Base-by-base conservation (phyloP, 2,113 vertebrate species). In the Psophia crepitans region DNA sequence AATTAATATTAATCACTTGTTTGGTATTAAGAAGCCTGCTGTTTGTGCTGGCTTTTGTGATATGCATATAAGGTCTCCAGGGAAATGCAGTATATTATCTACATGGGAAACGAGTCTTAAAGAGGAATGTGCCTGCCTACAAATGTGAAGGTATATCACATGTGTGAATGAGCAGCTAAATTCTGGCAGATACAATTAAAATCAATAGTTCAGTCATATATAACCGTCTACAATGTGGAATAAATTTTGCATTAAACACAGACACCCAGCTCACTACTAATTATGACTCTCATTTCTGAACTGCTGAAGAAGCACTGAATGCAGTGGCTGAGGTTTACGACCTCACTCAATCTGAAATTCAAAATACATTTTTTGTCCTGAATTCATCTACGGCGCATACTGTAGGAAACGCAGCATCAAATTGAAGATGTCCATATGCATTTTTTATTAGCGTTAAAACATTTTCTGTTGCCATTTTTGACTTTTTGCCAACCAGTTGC, bases 1-100 rank as follows among this genome's bases (percentile, higher is more conserved):
- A 97, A 98, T 98, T 94, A 97, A 97, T 98, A 98, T 97, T 98
- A 97, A 97, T 95, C 87, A 96, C 77, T 96, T 93, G 83, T 96
- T 96, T 94, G 80, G 74, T 92, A 92, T 95, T 96, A 96, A 94
- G 93, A 96, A 84, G 96, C 87, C 86, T 92, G 64, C 86, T 94
- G 87, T 88, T 96, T 94, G 85, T 93, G 90, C 97, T 96, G 77
- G 93, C 87, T 96, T 97, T 97, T 95, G 94, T 96, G 93, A 97
- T 94, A 97, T 88, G 96, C 75, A 97, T 80, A 97, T 94, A 77
- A 86, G 57, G 54, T 93, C 66, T 80, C 77, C 76, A 64, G 65
- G 85, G 89, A 82, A 46, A 58, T 41, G 44, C 78, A 90, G 87
- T 70, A 77, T 30, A 95, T 96, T 96, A 94, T 85, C 78, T 91